phyloP scores from a whole-genome alignment of 2,113 vertebrate species.

The Entosphenus tridentatus region DNA sequence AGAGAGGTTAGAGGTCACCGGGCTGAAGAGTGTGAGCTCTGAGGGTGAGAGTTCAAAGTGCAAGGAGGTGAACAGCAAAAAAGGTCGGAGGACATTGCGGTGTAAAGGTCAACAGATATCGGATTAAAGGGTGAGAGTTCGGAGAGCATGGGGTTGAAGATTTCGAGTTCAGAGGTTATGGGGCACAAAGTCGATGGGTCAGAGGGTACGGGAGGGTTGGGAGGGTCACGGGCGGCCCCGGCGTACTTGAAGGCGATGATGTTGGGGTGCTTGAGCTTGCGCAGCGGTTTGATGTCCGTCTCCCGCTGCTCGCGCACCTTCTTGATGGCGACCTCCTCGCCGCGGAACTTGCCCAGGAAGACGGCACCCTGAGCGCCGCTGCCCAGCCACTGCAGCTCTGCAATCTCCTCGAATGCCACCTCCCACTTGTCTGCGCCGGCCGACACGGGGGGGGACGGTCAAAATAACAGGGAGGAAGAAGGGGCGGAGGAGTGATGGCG shows the following conservation, averaged over 20 bases:
- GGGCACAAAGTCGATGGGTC: too few species aligned
- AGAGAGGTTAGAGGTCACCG: not conserved
- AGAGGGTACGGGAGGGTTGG: too few species aligned
- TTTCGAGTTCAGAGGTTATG: too few species aligned
- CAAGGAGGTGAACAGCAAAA: not conserved
- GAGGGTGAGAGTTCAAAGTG: not conserved
- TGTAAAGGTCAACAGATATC: not conserved
- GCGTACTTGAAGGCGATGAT: constrained; percentile 88
- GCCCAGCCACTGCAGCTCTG: constrained; percentile 90
- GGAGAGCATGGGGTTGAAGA: not conserved
- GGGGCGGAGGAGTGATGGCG: too few species aligned
- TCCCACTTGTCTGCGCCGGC: constrained; percentile 68
- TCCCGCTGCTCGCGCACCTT: constrained; percentile 96
- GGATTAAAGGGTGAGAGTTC: not conserved
- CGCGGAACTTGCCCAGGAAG: constrained; percentile 75
- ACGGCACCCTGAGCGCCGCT: constrained; percentile 88
- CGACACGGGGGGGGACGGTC: not conserved
- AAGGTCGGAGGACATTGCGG: not conserved
- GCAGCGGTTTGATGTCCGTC: constrained; percentile 84
- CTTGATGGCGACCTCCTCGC: constrained; percentile 93
- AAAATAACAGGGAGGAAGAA: too few species aligned
- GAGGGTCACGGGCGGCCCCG: too few species aligned
- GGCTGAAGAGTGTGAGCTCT: not conserved
- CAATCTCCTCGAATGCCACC: constrained; percentile 92
- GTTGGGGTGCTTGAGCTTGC: constrained; percentile 90